Base-by-base conservation (phyloP, 64 coral and sea anemone species). In the Pocillopora verrucosa region DNA sequence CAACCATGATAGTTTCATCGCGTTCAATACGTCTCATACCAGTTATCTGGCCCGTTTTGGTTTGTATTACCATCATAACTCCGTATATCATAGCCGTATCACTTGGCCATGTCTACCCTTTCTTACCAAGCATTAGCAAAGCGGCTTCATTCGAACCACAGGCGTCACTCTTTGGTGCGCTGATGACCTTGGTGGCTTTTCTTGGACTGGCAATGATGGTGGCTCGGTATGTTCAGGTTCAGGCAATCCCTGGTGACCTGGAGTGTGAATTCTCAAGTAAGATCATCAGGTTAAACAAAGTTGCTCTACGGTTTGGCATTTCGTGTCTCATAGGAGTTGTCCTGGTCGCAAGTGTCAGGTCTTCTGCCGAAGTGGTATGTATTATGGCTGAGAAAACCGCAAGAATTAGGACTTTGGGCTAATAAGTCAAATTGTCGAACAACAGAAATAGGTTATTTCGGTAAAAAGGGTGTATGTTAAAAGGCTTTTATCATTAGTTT, bases 81-180 rank as follows among this genome's bases (percentile, higher is more conserved):
- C 76, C 76, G 22, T 78, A 78, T 11, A 78, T 78, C 41, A 78
- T 58, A 78, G 76, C 76, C 1, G 41, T 59, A 16, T 78, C 76
- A 7, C 58, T 78, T 5, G 36, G 25, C 1, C 76, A 78, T 57
- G 45, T 78, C 6, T 58, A 78, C 20, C 45, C 76, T 5, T 78
- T 78, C 25, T n/a, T 78, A n/a, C 76, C 76, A 58, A 78, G 45
- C 20, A 78, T 78, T 10, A 78, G 76, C 24, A 78, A 58, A 58
- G 24, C 45, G 17, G 76, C 76, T 24, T 16, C 41, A 4, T 78
- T 58, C 58, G 76, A 78, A 58, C 76, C 76, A n/a, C 41, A 78
- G 41, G 76, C 41, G 16, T 78, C 76, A 19, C 22, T 78, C 20
- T 78, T 78, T 58, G 45, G 76, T 78, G 56, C 58, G 22, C 36